Evolutionary conservation across 2,888 invertebrate species (phyloP).

Genomic region (Tuberolachnus salignus): DNA sequence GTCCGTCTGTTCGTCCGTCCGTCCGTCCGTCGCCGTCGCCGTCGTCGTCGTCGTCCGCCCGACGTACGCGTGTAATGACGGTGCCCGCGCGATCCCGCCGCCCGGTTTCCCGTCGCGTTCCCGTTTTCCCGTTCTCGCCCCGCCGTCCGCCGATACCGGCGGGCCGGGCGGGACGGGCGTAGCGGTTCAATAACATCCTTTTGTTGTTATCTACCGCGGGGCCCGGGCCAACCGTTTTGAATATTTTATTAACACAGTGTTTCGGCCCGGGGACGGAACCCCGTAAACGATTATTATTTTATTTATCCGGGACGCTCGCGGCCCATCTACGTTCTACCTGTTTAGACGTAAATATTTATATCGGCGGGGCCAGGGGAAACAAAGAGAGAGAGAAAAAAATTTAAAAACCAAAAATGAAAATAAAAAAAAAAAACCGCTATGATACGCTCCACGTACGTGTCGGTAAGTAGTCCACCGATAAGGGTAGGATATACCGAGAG

Average conservation of each 20-base stretch:
- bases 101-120: no score
- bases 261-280: background rate
- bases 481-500: no score
- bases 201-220: background rate
- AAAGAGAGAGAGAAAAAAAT: no score
- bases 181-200: constrained; percentile 32
- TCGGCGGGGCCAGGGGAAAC: no score
- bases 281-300: background rate
- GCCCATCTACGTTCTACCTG: background rate
- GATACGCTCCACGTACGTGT: no score
- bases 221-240: constrained; percentile 14
- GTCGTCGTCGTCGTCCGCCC: background rate
- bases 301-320: background rate
- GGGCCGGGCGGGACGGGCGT: background rate
- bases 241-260: constrained; percentile 39
- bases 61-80: background rate
- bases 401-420: no score
- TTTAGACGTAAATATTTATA: no score
- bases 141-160: background rate
- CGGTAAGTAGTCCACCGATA: no score
- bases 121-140: no score
- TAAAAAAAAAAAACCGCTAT: no score
- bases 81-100: no score
- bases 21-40: background rate
- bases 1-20: background rate